Evolutionary conservation across 2,888 invertebrate species (phyloP).

Genomic region (Melangyna quadrimaculata): DNA sequence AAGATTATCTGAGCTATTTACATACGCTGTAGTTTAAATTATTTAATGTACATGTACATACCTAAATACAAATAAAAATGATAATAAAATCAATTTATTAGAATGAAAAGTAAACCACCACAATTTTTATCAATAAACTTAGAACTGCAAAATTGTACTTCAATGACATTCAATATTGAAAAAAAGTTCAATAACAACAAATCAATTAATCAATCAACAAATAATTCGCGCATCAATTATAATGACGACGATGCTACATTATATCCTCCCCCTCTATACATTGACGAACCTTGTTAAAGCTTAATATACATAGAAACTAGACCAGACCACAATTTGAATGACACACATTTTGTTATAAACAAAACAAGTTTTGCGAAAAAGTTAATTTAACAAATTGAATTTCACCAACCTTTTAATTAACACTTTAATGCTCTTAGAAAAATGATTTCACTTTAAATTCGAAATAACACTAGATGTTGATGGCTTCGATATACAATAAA

Average conservation of each 20-base stretch:
- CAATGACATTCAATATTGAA: background rate
- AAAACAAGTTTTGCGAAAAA: constrained; percentile 13
- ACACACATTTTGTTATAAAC: constrained; percentile 23
- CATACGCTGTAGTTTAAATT: no score
- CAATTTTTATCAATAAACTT: background rate
- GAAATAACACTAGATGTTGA: background rate
- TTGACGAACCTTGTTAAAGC: constrained; percentile 27
- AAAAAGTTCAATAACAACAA: constrained; percentile 32
- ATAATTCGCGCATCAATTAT: constrained; percentile 40
- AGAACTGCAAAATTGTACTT: background rate
- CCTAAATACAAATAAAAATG: no score
- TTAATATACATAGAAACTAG: background rate
- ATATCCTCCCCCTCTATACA: constrained; percentile 24
- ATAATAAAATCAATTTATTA: background rate
- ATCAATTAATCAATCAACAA: constrained; percentile 44
- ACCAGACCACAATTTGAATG: constrained; percentile 22
- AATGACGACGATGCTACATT: no score
- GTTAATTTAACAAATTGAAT: constrained; percentile 19
- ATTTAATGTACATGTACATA: no score
- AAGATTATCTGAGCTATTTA: no score
- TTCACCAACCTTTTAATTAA: constrained; percentile 57
- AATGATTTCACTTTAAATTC: constrained; percentile 41
- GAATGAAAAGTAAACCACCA: background rate
- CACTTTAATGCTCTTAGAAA: constrained; percentile 26
- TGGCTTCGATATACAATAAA: background rate